A percentile compares a stretch with the other conserved stretches of the same genome.
These are phyloP conservation scores for Pristionchus pacificus DNA, from an alignment of 1,140 invertebrate species.

Conservation along the genomic window DNA sequence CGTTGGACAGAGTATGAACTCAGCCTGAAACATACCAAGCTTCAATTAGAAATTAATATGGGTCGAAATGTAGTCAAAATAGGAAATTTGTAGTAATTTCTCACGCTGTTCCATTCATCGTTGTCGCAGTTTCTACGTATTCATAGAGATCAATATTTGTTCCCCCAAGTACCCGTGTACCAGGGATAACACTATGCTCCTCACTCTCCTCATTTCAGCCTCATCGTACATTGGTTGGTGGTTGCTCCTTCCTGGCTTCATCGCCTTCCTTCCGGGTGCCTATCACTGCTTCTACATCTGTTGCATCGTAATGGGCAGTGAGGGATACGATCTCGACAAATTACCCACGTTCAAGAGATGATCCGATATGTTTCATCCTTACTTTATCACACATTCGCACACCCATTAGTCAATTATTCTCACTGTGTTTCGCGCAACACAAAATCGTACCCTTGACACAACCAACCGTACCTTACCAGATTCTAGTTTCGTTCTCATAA, in stretches of 20 bases:
- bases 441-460: too few species aligned
- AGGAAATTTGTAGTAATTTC: too few species aligned
- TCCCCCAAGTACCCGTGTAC: too few species aligned
- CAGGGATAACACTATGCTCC: too few species aligned
- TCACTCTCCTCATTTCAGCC: too few species aligned
- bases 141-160: background rate
- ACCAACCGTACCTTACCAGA: too few species aligned
- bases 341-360: background rate
- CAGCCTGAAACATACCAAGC: background rate
- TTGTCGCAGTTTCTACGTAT: background rate
- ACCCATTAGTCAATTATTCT: too few species aligned
- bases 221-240: background rate
- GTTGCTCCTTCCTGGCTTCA: background rate
- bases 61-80: background rate
- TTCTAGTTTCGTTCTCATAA: too few species aligned
- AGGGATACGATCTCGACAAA: background rate
- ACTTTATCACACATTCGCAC: background rate
- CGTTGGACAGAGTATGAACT: background rate
- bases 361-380: background rate
- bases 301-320: background rate
- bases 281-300: constrained; percentile 6
- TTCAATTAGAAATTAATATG: background rate
- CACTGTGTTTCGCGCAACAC: too few species aligned
- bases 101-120: too few species aligned
- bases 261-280: constrained; percentile 22